These are phyloP conservation scores for Menidia beryllina DNA, from an alignment of 2,113 vertebrate species.

Conservation along the genomic window DNA sequence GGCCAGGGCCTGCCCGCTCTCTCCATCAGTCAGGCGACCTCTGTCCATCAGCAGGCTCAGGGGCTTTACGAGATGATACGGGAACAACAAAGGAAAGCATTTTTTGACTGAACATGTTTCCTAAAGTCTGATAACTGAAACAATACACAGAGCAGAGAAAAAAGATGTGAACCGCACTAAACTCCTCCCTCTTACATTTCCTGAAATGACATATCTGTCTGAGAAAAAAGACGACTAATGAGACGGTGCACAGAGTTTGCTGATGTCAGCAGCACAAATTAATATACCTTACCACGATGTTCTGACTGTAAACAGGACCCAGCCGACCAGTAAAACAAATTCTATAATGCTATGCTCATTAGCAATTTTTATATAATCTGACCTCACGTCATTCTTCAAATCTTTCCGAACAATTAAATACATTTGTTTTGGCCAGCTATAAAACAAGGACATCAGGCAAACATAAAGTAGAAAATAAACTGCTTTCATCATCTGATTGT, in stretches of 20 bases:
- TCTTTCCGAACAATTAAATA: background rate
- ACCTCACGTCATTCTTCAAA: background rate
- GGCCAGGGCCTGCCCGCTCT: constrained; percentile 50
- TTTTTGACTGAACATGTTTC: constrained; percentile 74
- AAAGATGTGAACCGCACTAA: constrained; percentile 80
- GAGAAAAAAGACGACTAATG: constrained; percentile 48
- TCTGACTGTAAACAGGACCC: constrained; percentile 13
- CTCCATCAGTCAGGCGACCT: constrained; percentile 56
- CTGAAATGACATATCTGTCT: constrained; percentile 37
- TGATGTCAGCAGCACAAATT: constrained; percentile 33
- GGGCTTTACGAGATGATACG: constrained; percentile 26
- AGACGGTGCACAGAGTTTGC: constrained; percentile 37
- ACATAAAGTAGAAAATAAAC: too few species aligned
- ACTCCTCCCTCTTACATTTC: constrained; percentile 81
- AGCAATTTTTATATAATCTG: background rate
- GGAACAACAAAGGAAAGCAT: constrained; percentile 37
- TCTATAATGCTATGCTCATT: constrained; percentile 3
- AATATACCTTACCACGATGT: background rate
- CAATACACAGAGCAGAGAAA: constrained; percentile 83
- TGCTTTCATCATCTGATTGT: too few species aligned
- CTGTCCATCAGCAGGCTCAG: constrained; percentile 39
- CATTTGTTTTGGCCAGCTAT: background rate
- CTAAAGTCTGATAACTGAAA: constrained; percentile 74
- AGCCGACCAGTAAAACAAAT: background rate
- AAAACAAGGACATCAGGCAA: background rate